These are phyloP conservation scores for Scaptomyza montana DNA, from an alignment of 1,140 invertebrate genomes.

Conservation along the genomic window DNA sequence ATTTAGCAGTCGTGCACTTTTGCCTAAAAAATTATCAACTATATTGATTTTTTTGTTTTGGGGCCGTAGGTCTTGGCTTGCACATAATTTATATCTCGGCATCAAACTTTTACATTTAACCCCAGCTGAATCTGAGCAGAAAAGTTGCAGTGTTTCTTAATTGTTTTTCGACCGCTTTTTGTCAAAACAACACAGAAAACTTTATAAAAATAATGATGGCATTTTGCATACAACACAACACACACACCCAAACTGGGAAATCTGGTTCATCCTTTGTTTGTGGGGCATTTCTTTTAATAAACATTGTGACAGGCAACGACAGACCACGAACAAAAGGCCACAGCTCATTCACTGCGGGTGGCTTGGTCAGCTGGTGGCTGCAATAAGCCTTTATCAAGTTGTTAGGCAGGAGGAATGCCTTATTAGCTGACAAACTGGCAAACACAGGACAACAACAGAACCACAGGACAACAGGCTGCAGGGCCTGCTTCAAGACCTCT, in stretches of 20 bases:
- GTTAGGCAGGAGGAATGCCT: slow-evolving; percentile 65
- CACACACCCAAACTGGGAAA: slow-evolving; percentile 31
- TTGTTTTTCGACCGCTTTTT: slow-evolving; percentile 55
- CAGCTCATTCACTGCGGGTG: slow-evolving; percentile 42
- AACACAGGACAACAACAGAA: not conserved
- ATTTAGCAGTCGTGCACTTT: not conserved
- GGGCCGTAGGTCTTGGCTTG: not conserved
- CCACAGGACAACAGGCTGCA: not conserved
- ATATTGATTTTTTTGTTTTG: not conserved
- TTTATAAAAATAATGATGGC: slow-evolving; percentile 77
- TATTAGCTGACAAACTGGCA: slow-evolving; percentile 68
- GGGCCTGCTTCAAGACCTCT: slow-evolving; percentile 17
- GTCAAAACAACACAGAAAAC: slow-evolving; percentile 43
- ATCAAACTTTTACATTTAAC: slow-evolving; percentile 64
- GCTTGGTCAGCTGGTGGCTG: slow-evolving; percentile 2
- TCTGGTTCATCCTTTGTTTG: slow-evolving; percentile 75
- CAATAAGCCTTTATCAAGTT: slow-evolving; percentile 71
- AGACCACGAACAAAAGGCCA: slow-evolving; percentile 29
- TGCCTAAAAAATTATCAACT: not conserved
- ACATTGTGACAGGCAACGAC: slow-evolving; percentile 74
- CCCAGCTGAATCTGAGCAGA: slow-evolving; percentile 3
- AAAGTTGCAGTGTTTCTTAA: slow-evolving; percentile 45
- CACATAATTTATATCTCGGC: slow-evolving; percentile 40
- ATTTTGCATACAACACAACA: slow-evolving; percentile 59
- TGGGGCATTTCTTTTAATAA: slow-evolving; percentile 76